Evolutionary conservation across 30 jellyfish, hydroid and myxozoan species (phyloP).

Genomic region (Hydractinia symbiolongicarpus): DNA sequence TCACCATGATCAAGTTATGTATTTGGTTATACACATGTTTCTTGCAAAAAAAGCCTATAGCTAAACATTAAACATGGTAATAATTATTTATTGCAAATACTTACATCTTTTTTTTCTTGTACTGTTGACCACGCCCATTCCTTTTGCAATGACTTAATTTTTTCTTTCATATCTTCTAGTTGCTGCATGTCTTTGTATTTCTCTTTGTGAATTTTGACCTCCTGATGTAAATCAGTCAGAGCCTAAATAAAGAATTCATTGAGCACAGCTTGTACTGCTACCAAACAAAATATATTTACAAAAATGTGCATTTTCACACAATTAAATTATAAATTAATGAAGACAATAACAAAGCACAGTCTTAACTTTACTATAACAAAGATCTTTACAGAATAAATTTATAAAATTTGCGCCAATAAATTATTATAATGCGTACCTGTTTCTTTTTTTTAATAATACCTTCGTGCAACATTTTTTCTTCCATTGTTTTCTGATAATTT

Average conservation of each 20-base stretch:
- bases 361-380: neutral
- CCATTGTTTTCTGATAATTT: slow-evolving; percentile 62
- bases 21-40: too few species aligned
- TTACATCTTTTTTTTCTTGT: slow-evolving; percentile 52
- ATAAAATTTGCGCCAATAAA: neutral
- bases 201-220: slow-evolving; percentile 75
- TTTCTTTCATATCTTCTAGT: slow-evolving; percentile 71
- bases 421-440: slow-evolving; percentile 51
- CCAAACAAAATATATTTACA: too few species aligned
- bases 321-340: too few species aligned
- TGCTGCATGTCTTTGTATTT: slow-evolving; percentile 84
- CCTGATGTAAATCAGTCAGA: slow-evolving; percentile 73
- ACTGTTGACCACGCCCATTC: slow-evolving; percentile 89
- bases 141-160: slow-evolving; percentile 49
- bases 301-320: too few species aligned
- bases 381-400: neutral
- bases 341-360: too few species aligned
- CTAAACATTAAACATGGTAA: too few species aligned
- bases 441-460: slow-evolving; percentile 43
- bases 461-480: slow-evolving; percentile 45
- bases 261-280: too few species aligned
- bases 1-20: too few species aligned
- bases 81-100: neutral
- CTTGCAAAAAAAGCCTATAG: too few species aligned
- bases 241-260: slow-evolving; percentile 25